Evolutionary conservation across 2,888 invertebrate genomes (phyloP).

Genomic region (Cyclophora punctaria): DNA sequence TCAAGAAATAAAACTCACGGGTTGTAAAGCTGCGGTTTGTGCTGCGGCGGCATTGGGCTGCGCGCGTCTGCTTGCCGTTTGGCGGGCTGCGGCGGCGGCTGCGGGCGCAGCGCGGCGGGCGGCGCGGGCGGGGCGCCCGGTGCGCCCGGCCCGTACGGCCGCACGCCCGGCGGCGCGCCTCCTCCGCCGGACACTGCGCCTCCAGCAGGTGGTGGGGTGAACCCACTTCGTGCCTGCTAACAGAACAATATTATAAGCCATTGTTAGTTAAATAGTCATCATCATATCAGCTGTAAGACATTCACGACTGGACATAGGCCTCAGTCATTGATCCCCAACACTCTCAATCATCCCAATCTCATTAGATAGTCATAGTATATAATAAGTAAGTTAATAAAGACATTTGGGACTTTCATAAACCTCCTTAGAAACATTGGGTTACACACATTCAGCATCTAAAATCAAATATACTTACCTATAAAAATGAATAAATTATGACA

Average conservation of each 20-base stretch:
- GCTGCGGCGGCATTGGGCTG: constrained; percentile 71
- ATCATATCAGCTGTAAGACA: too few relatives aligned
- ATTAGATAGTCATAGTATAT: too few relatives aligned
- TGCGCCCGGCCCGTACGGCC: constrained; percentile 51
- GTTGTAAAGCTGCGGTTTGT: constrained; percentile 62
- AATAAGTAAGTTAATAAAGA: too few relatives aligned
- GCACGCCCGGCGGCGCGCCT: constrained; percentile 57
- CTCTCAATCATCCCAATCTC: too few relatives aligned
- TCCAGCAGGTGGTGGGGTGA: constrained; percentile 55
- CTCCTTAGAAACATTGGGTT: too few relatives aligned
- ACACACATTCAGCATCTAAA: too few relatives aligned
- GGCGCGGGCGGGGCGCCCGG: constrained; percentile 54
- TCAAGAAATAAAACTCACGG: constrained; percentile 19
- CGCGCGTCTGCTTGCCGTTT: constrained; percentile 20
- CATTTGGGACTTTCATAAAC: too few relatives aligned
- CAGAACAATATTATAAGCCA: not conserved
- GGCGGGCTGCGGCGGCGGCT: constrained; percentile 60
- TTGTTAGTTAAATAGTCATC: too few relatives aligned
- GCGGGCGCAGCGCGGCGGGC: constrained; percentile 73
- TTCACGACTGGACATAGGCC: too few relatives aligned
- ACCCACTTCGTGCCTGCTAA: constrained; percentile 74
- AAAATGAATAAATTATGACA: too few relatives aligned
- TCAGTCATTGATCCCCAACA: too few relatives aligned
- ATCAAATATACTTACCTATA: too few relatives aligned
- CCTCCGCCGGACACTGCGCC: constrained; percentile 36